Evolutionary conservation across 2,113 vertebrate species (phyloP).

Genomic region (Jaculus jaculus): DNA sequence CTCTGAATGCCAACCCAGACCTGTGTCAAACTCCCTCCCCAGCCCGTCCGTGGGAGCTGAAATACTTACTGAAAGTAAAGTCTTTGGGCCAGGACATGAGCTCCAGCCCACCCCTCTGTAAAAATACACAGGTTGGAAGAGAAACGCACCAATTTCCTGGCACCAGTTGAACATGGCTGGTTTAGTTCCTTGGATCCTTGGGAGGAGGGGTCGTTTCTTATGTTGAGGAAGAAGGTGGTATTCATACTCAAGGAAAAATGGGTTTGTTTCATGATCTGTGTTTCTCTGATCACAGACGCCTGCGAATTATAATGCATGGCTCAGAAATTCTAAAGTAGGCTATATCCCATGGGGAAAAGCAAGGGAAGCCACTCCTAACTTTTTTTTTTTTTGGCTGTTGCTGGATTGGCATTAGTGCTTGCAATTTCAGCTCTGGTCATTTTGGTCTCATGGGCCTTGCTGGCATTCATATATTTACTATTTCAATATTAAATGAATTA

Average conservation of each 20-base stretch:
- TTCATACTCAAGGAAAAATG: conserved; percentile 19
- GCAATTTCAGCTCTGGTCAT: conserved; percentile 15
- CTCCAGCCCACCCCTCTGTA: neutral
- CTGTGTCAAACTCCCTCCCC: conserved; percentile 45
- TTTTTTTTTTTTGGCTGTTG: conserved; percentile 42
- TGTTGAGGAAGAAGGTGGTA: neutral
- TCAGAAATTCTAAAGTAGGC: conserved; percentile 41
- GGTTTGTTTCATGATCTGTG: neutral
- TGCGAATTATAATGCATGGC: conserved; percentile 24
- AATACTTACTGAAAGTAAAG: conserved; percentile 57
- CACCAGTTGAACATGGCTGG: conserved; percentile 18
- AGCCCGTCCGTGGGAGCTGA: conserved; percentile 43
- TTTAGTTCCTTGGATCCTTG: neutral
- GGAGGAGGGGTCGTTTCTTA: neutral
- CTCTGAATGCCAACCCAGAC: conserved; percentile 67
- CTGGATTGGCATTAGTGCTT: conserved; percentile 9
- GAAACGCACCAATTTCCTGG: conserved; percentile 30
- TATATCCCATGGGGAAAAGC: neutral
- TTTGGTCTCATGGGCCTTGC: neutral
- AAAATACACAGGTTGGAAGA: conserved; percentile 26
- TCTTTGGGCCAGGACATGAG: conserved; percentile 52
- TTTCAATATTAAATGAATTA: conserved; percentile 42
- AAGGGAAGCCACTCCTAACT: conserved; percentile 36
- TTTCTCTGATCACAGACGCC: conserved; percentile 30
- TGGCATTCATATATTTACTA: conserved; percentile 32